Conservation (phyloP, 2,797 vertebrate species). For the Tadarida brasiliensis region DNA sequence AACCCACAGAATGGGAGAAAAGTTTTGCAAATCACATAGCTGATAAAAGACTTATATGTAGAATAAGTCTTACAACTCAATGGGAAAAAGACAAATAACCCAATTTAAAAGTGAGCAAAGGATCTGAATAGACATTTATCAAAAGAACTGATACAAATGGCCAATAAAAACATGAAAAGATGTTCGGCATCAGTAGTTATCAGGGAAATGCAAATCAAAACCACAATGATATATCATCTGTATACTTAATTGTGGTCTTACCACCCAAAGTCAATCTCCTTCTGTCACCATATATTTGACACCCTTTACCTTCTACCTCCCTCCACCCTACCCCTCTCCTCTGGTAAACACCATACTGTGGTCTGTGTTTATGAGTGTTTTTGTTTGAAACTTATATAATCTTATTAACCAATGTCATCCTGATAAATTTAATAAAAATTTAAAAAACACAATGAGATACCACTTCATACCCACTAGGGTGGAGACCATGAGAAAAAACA, state of each 20-base stretch:
- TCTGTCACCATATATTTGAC: not conserved
- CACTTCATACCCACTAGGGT: not conserved
- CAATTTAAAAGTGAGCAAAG: not conserved
- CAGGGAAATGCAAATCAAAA: too few relatives aligned
- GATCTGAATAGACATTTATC: not conserved
- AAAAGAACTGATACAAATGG: not conserved
- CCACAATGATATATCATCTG: too few relatives aligned
- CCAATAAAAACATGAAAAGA: too few relatives aligned
- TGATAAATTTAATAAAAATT: not conserved
- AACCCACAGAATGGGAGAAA: too few relatives aligned
- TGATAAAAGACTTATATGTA: not conserved
- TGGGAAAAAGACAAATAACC: constrained; percentile 22
- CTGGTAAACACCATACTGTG: not conserved
- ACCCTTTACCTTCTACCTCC: not conserved
- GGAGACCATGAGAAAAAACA: not conserved
- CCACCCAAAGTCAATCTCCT: not conserved
- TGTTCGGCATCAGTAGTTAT: too few relatives aligned
- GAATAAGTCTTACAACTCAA: not conserved
- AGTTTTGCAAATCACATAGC: not conserved
- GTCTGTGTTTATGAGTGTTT: not conserved
- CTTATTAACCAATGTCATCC: too few relatives aligned
- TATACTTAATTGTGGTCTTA: not conserved
- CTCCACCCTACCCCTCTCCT: not conserved
- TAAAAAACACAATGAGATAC: not conserved
- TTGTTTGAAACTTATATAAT: not conserved